Percentiles rank a stretch among this genome's conserved stretches.
These are phyloP conservation scores for Raphicerus campestris DNA, from an alignment of 2,113 vertebrate species.

Conservation along the genomic window DNA sequence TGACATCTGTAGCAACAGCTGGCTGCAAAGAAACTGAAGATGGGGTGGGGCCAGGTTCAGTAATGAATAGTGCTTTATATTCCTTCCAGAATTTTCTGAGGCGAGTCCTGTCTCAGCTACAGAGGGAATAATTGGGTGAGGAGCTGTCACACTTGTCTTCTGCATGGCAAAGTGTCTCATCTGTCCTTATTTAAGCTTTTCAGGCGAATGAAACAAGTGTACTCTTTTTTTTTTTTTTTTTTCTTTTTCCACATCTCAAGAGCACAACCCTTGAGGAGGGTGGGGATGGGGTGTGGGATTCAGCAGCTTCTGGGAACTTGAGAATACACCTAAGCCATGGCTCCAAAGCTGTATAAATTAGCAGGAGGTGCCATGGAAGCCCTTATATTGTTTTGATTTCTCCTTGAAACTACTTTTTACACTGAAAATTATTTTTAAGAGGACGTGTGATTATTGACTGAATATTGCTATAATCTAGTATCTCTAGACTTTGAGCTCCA, in stretches of 20 bases:
- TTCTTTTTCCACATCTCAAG: neutral
- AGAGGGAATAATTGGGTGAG: neutral
- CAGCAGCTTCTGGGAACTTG: neutral
- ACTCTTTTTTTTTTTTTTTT: neutral
- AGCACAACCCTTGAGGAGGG: neutral
- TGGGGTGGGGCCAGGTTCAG: neutral
- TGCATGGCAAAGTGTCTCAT: neutral
- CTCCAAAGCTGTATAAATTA: neutral
- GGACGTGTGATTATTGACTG: neutral
- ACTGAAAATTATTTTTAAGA: neutral
- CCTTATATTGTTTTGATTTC: neutral
- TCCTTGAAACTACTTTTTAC: neutral
- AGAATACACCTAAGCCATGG: neutral
- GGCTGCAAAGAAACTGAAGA: conserved; percentile 18
- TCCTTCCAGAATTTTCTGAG: conserved; percentile 44
- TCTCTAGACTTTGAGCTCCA: neutral
- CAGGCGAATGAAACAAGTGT: neutral
- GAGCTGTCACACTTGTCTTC: neutral
- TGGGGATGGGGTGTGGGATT: neutral
- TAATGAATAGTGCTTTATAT: neutral
- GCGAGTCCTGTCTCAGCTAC: neutral
- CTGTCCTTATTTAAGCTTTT: neutral
- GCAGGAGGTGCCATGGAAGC: neutral
- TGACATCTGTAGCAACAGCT: conserved; percentile 63
- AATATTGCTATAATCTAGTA: neutral